Conservation (phyloP, 2,113 vertebrate species). For the Furnarius figulus region DNA sequence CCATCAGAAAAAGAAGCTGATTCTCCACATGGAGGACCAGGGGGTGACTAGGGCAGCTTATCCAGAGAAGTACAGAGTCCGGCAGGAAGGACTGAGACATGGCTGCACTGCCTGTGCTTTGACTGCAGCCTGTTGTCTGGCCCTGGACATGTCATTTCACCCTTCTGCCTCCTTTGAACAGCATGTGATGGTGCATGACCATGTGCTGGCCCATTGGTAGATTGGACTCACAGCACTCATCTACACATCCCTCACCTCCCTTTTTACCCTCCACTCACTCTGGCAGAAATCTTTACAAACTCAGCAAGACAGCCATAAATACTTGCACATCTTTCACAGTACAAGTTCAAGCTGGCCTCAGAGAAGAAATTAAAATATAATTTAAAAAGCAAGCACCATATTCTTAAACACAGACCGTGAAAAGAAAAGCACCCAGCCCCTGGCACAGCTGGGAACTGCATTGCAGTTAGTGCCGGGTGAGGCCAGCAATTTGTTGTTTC, state of each 20-base stretch:
- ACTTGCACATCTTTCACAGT: not conserved
- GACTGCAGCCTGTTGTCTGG: not conserved
- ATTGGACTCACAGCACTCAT: not conserved
- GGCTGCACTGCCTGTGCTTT: not conserved
- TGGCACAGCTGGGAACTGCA: not conserved
- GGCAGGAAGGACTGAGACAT: not conserved
- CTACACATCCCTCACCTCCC: not conserved
- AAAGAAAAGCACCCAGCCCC: not conserved
- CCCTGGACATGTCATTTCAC: not conserved
- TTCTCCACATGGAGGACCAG: not conserved
- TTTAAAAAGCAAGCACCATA: not conserved
- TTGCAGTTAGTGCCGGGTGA: not conserved
- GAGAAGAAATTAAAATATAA: not conserved
- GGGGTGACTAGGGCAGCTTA: not conserved
- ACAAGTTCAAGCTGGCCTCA: not conserved
- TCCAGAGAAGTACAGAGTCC: not conserved
- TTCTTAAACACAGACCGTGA: not conserved
- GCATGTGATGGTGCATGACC: not conserved
- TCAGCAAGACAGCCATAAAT: not conserved
- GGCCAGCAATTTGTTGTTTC: not conserved
- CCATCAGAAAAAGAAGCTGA: not conserved
- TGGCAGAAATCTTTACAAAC: not conserved
- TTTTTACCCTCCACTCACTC: not conserved
- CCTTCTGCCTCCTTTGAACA: not conserved
- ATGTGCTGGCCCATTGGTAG: not conserved